A percentile compares a stretch with the other conserved stretches of the same genome.
phyloP scores from a whole-genome alignment of 2,888 invertebrate genomes.

The Drosophila picticornis region DNA sequence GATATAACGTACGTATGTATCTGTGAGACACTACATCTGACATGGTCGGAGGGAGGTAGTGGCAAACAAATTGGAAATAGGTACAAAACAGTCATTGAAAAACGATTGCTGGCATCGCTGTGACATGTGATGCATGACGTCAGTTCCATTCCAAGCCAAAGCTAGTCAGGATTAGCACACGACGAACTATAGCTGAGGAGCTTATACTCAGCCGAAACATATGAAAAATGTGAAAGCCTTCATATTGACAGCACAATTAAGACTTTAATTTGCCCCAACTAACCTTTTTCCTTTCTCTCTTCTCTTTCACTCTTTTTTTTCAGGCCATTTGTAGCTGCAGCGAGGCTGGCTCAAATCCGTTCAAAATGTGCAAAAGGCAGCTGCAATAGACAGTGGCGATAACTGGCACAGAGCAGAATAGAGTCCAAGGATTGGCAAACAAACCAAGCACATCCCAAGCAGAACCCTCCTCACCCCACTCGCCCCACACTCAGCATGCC shows the following conservation, averaged over 20 bases:
- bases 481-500: slow-evolving; percentile 55
- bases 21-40: slow-evolving; percentile 19
- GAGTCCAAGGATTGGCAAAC: slow-evolving; percentile 53
- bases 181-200: neutral
- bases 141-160: slow-evolving; percentile 5
- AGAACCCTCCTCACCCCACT: neutral
- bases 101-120: slow-evolving; percentile 72
- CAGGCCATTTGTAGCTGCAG: slow-evolving; percentile 41
- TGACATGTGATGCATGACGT: slow-evolving; percentile 61
- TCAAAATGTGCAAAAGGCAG: slow-evolving; percentile 46
- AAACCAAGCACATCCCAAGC: slow-evolving; percentile 8
- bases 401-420: slow-evolving; percentile 40
- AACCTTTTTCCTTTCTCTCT: slow-evolving; percentile 24
- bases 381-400: slow-evolving; percentile 51
- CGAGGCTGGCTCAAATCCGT: slow-evolving; percentile 29
- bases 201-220: slow-evolving; percentile 27
- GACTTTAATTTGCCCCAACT: slow-evolving; percentile 61
- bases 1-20: slow-evolving; percentile 24
- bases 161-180: slow-evolving; percentile 43
- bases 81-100: slow-evolving; percentile 72
- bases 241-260: slow-evolving; percentile 69
- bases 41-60: slow-evolving; percentile 2
- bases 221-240: slow-evolving; percentile 60
- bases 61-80: slow-evolving; percentile 73
- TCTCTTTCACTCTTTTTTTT: slow-evolving; percentile 1